Conservation (phyloP, 2,888 invertebrate species). For the Lycophotia porphyrea region DNA sequence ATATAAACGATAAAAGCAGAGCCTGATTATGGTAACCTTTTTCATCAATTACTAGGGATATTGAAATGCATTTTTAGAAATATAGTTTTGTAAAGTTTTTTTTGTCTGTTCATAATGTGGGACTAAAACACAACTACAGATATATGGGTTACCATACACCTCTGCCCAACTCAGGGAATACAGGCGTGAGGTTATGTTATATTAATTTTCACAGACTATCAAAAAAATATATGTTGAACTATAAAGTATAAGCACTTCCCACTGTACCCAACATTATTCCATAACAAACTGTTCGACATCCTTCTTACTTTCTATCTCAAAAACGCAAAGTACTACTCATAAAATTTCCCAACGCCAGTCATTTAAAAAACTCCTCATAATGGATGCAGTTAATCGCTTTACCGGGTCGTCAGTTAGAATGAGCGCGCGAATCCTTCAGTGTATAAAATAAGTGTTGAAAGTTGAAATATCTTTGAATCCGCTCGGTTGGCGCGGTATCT, state of each 20-base stretch:
- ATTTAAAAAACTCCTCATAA: conserved; percentile 21
- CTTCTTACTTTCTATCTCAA: background rate
- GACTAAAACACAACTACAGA: background rate
- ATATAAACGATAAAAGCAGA: background rate
- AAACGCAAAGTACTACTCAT: background rate
- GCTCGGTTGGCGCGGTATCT: conserved; percentile 70
- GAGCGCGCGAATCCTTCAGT: conserved; percentile 64
- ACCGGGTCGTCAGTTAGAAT: conserved; percentile 55
- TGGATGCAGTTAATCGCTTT: conserved; percentile 42
- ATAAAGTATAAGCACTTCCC: background rate
- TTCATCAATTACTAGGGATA: background rate
- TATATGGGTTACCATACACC: background rate
- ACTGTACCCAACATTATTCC: no score
- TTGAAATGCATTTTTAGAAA: background rate
- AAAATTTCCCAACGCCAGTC: background rate
- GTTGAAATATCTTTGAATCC: conserved; percentile 76
- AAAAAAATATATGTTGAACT: background rate
- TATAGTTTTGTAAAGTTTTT: background rate
- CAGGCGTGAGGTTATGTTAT: background rate
- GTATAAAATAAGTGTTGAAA: conserved; percentile 74
- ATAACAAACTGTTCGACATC: background rate
- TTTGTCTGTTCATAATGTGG: background rate
- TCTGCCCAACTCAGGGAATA: background rate
- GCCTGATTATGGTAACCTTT: background rate
- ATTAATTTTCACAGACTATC: background rate